Conservation (phyloP, 2,113 vertebrate genomes). For the Tragelaphus strepsiceros region DNA sequence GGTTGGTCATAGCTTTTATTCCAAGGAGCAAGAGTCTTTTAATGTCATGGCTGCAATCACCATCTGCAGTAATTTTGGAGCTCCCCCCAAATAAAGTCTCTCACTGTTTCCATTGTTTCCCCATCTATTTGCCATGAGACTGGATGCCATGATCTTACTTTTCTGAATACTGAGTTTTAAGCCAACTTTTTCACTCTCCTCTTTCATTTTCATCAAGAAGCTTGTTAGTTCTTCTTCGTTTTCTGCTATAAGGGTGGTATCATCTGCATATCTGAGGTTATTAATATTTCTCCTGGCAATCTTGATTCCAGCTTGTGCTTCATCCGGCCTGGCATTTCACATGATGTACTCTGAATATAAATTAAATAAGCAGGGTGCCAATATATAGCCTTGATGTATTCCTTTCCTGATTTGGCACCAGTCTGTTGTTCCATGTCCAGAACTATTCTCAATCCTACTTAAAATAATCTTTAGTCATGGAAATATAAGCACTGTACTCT, state of each 20-base stretch:
- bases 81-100: background rate
- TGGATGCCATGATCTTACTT: background rate
- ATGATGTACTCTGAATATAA: background rate
- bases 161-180: background rate
- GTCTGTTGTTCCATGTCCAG: background rate
- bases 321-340: background rate
- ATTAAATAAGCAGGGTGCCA: background rate
- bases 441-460: background rate
- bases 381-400: background rate
- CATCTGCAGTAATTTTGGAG: background rate
- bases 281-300: background rate
- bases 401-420: background rate
- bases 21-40: background rate
- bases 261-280: background rate
- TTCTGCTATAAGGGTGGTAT: background rate
- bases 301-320: background rate
- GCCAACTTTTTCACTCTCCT: background rate
- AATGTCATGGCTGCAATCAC: background rate
- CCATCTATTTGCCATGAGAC: background rate
- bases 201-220: background rate
- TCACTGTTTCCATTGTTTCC: background rate
- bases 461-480: background rate
- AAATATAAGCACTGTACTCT: background rate
- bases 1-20: background rate
- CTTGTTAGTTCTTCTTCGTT: background rate